These are phyloP conservation scores for Ceraclea dissimilis DNA, from an alignment of 2,888 invertebrate genomes.

Conservation along the genomic window DNA sequence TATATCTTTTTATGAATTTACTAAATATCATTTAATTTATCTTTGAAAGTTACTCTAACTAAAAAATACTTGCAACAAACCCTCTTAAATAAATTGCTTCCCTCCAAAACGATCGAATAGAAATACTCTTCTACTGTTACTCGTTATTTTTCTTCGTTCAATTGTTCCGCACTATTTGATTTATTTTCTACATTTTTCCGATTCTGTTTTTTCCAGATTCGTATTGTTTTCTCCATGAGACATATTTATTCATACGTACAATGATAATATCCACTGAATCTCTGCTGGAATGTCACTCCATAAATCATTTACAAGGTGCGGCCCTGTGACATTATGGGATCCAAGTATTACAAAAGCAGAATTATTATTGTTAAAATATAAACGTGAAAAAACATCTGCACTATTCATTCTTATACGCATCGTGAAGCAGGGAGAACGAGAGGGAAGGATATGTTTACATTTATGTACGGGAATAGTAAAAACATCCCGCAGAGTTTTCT, in stretches of 20 bases:
- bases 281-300: neutral
- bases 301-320: constrained; percentile 1
- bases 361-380: neutral
- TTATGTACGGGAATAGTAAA: no score
- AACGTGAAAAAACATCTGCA: neutral
- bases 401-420: neutral
- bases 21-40: no score
- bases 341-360: neutral
- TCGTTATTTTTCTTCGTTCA: neutral
- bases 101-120: no score
- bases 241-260: neutral
- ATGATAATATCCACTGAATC: neutral
- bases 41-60: no score
- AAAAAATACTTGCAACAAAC: no score
- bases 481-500: no score
- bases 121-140: no score
- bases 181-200: neutral
- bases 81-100: no score
- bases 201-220: neutral
- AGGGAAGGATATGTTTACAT: neutral
- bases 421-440: neutral
- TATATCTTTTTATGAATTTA: no score
- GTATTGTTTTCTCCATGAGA: neutral
- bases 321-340: neutral
- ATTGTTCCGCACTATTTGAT: neutral